These are phyloP conservation scores for Anastrepha obliqua DNA, from an alignment of 1,140 invertebrate species.

Conservation along the genomic window DNA sequence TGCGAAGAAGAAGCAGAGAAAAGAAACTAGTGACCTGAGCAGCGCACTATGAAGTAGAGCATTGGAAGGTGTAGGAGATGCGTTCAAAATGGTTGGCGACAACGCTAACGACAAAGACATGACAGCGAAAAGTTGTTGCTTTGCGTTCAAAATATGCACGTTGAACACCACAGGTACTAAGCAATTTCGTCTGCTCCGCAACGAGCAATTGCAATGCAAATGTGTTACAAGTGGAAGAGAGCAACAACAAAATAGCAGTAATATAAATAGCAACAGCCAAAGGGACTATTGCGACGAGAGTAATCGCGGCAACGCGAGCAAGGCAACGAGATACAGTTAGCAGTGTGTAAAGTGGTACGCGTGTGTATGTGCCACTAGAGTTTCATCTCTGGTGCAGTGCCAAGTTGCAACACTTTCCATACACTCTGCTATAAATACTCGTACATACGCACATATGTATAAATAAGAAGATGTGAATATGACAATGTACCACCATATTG, in stretches of 20 bases:
- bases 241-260: neutral
- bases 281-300: neutral
- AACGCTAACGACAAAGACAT: neutral
- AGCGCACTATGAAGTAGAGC: neutral
- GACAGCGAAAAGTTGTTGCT: too few species aligned
- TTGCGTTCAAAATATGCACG: too few species aligned
- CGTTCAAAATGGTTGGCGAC: neutral
- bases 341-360: neutral
- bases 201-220: slow-evolving; percentile 19
- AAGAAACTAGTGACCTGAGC: neutral
- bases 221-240: neutral
- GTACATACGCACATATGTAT: neutral
- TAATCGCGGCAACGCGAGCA: neutral
- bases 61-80: neutral
- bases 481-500: neutral
- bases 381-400: neutral
- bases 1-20: neutral
- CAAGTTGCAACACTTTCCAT: too few species aligned
- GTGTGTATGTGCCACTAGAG: neutral
- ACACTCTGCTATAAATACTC: neutral
- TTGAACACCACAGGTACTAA: neutral
- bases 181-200: neutral
- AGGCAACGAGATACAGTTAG: neutral
- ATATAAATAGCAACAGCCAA: too few species aligned
- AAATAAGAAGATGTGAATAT: neutral